Percentiles rank a stretch among this genome's conserved stretches.
phyloP scores from a whole-genome alignment of 1,140 invertebrate genomes.

The Panagrolaimus sp. region DNA sequence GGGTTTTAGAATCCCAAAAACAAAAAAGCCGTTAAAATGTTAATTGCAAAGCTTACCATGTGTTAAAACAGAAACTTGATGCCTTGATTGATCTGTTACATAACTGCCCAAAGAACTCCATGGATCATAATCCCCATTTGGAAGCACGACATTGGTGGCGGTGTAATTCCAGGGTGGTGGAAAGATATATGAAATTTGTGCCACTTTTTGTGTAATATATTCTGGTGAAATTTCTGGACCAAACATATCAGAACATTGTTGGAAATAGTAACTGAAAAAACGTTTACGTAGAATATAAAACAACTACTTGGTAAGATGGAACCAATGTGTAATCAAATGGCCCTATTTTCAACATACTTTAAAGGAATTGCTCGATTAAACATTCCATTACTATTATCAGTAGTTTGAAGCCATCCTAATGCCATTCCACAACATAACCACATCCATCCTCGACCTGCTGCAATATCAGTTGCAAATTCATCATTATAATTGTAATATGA shows the following conservation, averaged over 20 bases:
- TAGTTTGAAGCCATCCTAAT: constrained; percentile 29
- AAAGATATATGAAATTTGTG: too few species aligned
- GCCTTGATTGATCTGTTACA: too few species aligned
- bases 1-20: too few species aligned
- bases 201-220: neutral
- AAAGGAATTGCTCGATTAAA: constrained; percentile 17
- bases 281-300: too few species aligned
- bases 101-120: constrained; percentile 17
- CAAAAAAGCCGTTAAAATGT: too few species aligned
- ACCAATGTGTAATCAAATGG: too few species aligned
- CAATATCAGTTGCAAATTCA: neutral
- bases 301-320: too few species aligned
- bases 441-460: constrained; percentile 29
- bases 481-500: neutral
- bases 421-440: constrained; percentile 26
- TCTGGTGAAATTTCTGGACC: neutral
- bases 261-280: neutral
- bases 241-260: neutral
- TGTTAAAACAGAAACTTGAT: too few species aligned
- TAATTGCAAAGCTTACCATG: too few species aligned
- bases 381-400: constrained; percentile 21
- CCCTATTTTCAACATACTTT: neutral
- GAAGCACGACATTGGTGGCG: neutral
- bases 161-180: neutral
- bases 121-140: constrained; percentile 11